Percentiles rank a stretch among this genome's conserved stretches.
Evolutionary conservation across 2,888 invertebrate genomes (phyloP).

Genomic region (Agriopis leucophaearia): DNA sequence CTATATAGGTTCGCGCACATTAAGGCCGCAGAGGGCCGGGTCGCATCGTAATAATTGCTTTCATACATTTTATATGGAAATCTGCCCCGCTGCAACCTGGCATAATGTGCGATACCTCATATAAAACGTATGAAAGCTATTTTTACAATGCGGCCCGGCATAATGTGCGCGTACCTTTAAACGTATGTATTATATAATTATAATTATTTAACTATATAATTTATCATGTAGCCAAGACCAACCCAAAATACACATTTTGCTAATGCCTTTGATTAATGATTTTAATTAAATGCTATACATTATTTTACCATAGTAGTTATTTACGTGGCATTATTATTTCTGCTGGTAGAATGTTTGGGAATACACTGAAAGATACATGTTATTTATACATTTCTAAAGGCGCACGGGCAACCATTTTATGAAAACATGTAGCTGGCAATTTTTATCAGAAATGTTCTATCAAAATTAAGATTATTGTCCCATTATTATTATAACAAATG

Average conservation of each 20-base stretch:
- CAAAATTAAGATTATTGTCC: no score
- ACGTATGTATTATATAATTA: constrained; percentile 10
- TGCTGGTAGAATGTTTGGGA: constrained; percentile 7
- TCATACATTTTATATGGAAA: no score
- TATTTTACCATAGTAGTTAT: constrained; percentile 4
- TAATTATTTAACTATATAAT: not conserved
- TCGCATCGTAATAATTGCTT: no score
- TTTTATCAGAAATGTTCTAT: not conserved
- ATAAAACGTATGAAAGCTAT: no score
- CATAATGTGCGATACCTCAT: no score
- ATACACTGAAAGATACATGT: constrained; percentile 14
- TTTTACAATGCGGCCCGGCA: no score
- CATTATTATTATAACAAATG: no score
- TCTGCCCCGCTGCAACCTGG: no score
- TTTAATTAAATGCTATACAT: constrained; percentile 5
- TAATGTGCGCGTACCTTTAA: no score
- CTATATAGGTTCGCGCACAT: no score
- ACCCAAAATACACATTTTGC: not conserved
- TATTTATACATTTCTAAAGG: constrained; percentile 11
- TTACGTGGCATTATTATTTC: not conserved
- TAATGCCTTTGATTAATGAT: constrained; percentile 5
- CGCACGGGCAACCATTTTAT: not conserved
- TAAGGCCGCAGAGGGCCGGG: no score
- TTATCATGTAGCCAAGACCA: constrained; percentile 4
- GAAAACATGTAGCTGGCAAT: not conserved